Evolutionary conservation across 1,140 invertebrate genomes (phyloP).

Genomic region (Theocolax elegans): DNA sequence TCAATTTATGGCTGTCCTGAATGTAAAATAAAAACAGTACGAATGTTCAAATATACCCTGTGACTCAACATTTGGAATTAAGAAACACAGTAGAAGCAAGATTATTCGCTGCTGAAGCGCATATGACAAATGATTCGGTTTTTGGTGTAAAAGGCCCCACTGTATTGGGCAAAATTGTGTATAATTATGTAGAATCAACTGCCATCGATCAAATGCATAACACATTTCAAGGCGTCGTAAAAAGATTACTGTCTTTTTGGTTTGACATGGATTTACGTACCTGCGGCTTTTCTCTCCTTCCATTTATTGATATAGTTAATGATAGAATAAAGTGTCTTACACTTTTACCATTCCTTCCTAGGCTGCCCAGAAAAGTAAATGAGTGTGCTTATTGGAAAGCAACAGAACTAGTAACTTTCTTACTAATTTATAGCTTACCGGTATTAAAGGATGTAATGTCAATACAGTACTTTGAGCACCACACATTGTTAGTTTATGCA

Average conservation of each 20-base stretch:
- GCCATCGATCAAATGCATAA: too few relatives aligned
- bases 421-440: slow-evolving; percentile 32
- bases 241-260: background rate
- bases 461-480: slow-evolving; percentile 31
- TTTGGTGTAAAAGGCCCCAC: too few relatives aligned
- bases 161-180: too few relatives aligned
- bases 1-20: too few relatives aligned
- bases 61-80: background rate
- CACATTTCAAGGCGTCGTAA: slow-evolving; percentile 1
- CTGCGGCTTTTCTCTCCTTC: background rate
- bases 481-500: too few relatives aligned
- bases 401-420: slow-evolving; percentile 41
- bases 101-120: slow-evolving; percentile 1
- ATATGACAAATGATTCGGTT: too few relatives aligned
- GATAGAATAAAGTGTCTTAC: background rate
- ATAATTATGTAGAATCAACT: too few relatives aligned
- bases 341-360: background rate
- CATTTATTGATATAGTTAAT: background rate
- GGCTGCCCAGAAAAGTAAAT: background rate
- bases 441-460: slow-evolving; percentile 38
- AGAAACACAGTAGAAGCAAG: slow-evolving; percentile 33
- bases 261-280: too few relatives aligned
- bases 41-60: too few relatives aligned
- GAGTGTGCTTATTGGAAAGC: slow-evolving; percentile 1
- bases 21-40: too few relatives aligned